Evolutionary conservation across 2,113 vertebrate genomes (phyloP), one percentile per base, ranked within the genome.

Genomic region (Grantiella picta): DNA sequence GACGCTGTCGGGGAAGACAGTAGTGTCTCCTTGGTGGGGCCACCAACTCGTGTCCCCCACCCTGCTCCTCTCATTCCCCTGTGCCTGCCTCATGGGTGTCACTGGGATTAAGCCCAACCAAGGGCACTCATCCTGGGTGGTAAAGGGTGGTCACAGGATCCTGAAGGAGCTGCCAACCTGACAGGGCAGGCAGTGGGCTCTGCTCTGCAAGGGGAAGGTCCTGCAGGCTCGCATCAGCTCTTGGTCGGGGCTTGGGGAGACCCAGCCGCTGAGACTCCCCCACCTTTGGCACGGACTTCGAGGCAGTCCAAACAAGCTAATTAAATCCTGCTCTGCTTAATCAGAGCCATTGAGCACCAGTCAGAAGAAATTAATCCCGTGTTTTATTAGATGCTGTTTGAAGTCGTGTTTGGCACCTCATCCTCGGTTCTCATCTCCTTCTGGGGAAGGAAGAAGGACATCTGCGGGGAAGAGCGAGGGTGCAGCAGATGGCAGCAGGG

Each of bases 401-500:
- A 95, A 96, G 96, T 68, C 20, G 40, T 23, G n/a, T 93, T 96
- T 96, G 96, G 96, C 96, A 96, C 79, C 90, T 95, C 45, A 1
- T 96, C 94, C 92, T 76, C 2, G 16, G 90, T 90, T 95, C 95
- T 96, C 88, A 80, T 94, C 96, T 96, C 96, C 93, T 95, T 65
- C 94, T 94, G 95, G 92, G 96, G 94, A 96, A 96, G 95, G 96
- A 96, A 87, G 96, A 91, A 95, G 96, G 96, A 96, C 96, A 94
- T 96, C 92, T 96, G 95, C 5, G n/a, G 94, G 87, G 87, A 96
- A 95, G 87, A 95, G 93, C 28, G 87, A 96, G 94, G 94, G 96
- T 68, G 92, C 95, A 94, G 96, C 95, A 96, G 96, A 96, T 96
- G 96, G 96, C 92, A 96, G 70, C 9, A 0, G 85, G 96, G 82